Base-by-base conservation (phyloP, 2,797 vertebrate species). In the Phylloscopus collybita region DNA sequence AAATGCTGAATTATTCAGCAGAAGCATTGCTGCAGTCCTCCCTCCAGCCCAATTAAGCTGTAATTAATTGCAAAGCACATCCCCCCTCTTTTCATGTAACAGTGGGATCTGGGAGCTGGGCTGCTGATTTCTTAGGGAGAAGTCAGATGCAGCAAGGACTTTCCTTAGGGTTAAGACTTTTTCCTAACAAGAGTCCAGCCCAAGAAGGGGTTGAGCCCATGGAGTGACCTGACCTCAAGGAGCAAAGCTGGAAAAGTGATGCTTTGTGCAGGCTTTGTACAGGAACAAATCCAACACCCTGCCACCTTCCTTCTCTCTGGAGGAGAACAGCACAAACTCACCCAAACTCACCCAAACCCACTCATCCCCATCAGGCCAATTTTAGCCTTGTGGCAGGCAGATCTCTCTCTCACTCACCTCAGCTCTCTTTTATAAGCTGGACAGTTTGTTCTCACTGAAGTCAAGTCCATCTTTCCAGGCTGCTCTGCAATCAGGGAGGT, bases 371-470 rank as follows among this genome's bases (percentile, higher is more conserved):
- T 4, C 21, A 38, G 53, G 69, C 86, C 91, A 53, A 29, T 44
- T 50, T 88, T 12, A 57, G 40, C 70, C 66, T 76, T 1, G 0
- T 29, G 67, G 36, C 57, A 96, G 82, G 76, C 86, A 84, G 69
- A 64, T 74, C 38, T 83, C 95, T 74, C 38, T 83, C 95, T 94
- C 76, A 51, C 90, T 92, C 91, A 84, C 54, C 74, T 76, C 70
- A 10, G 79, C 51, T 92, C 44, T 54, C 49, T 81, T 95, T 91
- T 95, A 87, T 13, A 69, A 75, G 71, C 65, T 0, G 18, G 47
- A 89, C 86, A 91, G 93, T 96, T 95, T 96, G 90, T 72, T 87
- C 96, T 85, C 92, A n/a, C 88, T 30, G 45, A 67, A 85, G 72
- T 50, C 61, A 13, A 3, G 51, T 40, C 85, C 86, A 16, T 64